A percentile compares a stretch with the other conserved stretches of the same genome.
These are phyloP conservation scores for Luehdorfia chinensis DNA, from an alignment of 1,140 invertebrate species.

Conservation along the genomic window DNA sequence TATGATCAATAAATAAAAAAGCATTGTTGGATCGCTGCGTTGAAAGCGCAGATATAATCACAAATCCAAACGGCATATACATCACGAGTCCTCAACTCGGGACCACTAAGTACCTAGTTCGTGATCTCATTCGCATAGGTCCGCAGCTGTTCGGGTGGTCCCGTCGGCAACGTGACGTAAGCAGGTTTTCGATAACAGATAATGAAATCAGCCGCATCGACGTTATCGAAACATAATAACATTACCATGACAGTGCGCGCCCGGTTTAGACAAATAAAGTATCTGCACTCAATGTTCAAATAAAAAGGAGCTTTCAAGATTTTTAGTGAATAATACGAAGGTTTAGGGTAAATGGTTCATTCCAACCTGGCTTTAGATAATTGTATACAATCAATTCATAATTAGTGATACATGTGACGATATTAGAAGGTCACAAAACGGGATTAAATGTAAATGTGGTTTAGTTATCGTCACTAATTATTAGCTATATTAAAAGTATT, in stretches of 20 bases:
- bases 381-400: constrained; percentile 72
- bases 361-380: constrained; percentile 75
- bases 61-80: not conserved
- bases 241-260: constrained; percentile 61
- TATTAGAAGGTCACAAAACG: constrained; percentile 30
- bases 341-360: constrained; percentile 66
- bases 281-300: constrained; percentile 76
- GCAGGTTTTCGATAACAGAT: constrained; percentile 46
- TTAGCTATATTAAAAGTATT: constrained; percentile 35
- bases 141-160: constrained; percentile 40
- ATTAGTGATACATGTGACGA: constrained; percentile 43
- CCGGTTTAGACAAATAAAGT: constrained; percentile 72
- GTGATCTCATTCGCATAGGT: constrained; percentile 29
- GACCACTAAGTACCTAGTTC: constrained; percentile 19
- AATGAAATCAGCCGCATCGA: constrained; percentile 37
- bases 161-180: constrained; percentile 40
- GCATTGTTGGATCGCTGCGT: not conserved
- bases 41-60: not conserved
- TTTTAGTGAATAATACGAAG: constrained; percentile 74
- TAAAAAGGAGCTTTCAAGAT: constrained; percentile 76
- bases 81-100: not conserved
- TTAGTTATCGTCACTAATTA: constrained; percentile 40
- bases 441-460: constrained; percentile 49
- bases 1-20: too few species aligned
- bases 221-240: constrained; percentile 34